Evolutionary conservation across 1,140 invertebrate genomes (phyloP).

Genomic region (Drosophila setifemur): DNA sequence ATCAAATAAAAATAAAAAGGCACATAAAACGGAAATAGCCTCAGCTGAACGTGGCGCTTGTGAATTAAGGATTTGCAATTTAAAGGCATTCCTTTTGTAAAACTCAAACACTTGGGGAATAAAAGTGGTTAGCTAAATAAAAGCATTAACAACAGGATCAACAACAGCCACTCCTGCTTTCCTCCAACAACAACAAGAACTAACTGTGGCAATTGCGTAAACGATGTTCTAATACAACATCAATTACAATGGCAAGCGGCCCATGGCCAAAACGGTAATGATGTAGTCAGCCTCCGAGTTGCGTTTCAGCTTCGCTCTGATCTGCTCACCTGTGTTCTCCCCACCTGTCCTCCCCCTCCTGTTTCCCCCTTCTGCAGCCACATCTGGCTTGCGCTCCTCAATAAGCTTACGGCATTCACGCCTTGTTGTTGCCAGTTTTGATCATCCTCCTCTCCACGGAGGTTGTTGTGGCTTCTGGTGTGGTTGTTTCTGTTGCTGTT

Average conservation of each 20-base stretch:
- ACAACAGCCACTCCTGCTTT: background rate
- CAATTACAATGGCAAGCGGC: constrained; percentile 79
- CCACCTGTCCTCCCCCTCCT: background rate
- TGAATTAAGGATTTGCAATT: too few species aligned
- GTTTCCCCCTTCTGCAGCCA: background rate
- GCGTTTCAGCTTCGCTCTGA: constrained; percentile 28
- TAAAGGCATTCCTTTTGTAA: too few species aligned
- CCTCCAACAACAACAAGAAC: constrained; percentile 23
- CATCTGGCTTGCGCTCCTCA: constrained; percentile 30
- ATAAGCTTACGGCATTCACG: constrained; percentile 73
- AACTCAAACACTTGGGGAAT: background rate
- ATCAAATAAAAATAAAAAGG: too few species aligned
- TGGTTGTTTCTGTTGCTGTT: constrained; percentile 59
- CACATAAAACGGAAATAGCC: too few species aligned
- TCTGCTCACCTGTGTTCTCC: background rate
- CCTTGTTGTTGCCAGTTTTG: constrained; percentile 64
- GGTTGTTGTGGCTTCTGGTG: constrained; percentile 25
- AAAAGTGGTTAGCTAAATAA: background rate
- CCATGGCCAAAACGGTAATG: constrained; percentile 71
- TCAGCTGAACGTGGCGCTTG: too few species aligned
- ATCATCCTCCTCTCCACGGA: background rate
- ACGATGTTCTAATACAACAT: constrained; percentile 80
- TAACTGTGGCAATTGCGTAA: constrained; percentile 74
- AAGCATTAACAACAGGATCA: background rate
- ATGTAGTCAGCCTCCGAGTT: constrained; percentile 67